Evolutionary conservation across 2,113 vertebrate genomes (phyloP), one percentile per base, ranked within the genome.

Genomic region (Diglossa brunneiventris): DNA sequence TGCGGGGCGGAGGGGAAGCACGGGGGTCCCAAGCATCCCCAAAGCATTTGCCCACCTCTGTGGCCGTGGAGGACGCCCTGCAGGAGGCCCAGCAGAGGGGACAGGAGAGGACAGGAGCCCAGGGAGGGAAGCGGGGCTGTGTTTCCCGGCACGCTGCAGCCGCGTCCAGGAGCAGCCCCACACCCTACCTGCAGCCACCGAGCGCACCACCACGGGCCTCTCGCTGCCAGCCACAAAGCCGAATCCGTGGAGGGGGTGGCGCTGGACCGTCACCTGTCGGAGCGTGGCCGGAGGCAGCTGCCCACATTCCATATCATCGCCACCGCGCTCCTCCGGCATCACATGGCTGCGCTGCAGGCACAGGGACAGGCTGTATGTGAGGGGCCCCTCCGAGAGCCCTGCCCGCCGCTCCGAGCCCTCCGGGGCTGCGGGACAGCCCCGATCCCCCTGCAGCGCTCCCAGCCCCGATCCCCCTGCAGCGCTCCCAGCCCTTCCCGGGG

Each of bases 161-260:
- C 0, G 1, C 10, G 61, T 31, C 56, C 31, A 10, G 39, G 24
- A 42, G 10, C 68, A 16, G 2, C 16, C 15, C 46, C 55, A 56
- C 22, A 10, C 22, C 97, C 91, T 97, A 99, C 99, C 99, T 98
- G 98, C 97, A 92, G 98, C 99, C 98, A 99, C 98, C 22, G 99
- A 99, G 96, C 98, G 98, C 91, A 99, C 98, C 95, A 99, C 98
- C 96, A 99, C 98, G 8, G 99, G 99, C 96, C 98, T 98, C 98
- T 99, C 99, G 72, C 99, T 99, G 98, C 99, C 98, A 27, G 99
- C 99, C 96, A 99, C 97, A 89, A 99, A 99, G 97, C 99, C 99
- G 47, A 99, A 99, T 98, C 99, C 99, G 98, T 98, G 98, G 96
- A 89, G 93, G 31, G 98, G 98, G 97, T 99, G 98, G 89, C 99